These are phyloP conservation scores for Hirtodrosophila duncani DNA, from an alignment of 2,888 invertebrate species.

Conservation along the genomic window DNA sequence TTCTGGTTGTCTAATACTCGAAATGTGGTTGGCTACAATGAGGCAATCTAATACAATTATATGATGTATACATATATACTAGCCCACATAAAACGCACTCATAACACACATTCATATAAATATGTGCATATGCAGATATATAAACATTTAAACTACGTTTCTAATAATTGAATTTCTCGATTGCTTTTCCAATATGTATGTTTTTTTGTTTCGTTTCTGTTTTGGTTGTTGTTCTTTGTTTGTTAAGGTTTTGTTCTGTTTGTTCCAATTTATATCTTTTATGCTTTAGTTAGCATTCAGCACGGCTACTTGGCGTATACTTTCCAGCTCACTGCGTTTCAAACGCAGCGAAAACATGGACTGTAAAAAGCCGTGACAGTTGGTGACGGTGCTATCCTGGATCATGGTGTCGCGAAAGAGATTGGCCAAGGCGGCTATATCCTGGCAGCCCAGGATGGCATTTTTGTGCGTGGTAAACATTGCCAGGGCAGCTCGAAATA, in stretches of 20 bases:
- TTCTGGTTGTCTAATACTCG: conserved; percentile 53
- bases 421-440: conserved; percentile 88
- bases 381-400: conserved; percentile 86
- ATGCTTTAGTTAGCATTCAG: conserved; percentile 47
- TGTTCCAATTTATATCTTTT: conserved; percentile 11
- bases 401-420: conserved; percentile 88
- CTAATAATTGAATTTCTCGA: conserved; percentile 71
- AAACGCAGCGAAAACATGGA: conserved; percentile 89
- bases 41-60: conserved; percentile 33
- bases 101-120: conserved; percentile 29
- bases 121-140: conserved; percentile 38
- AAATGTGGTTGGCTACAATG: conserved; percentile 57
- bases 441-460: conserved; percentile 86
- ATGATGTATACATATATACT: conserved; percentile 22
- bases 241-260: background rate
- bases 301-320: conserved; percentile 73
- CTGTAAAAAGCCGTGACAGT: conserved; percentile 94
- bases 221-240: conserved; percentile 26
- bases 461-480: conserved; percentile 86
- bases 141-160: conserved; percentile 54
- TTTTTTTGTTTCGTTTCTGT: conserved; percentile 23
- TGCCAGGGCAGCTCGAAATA: conserved; percentile 92
- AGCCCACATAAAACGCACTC: conserved; percentile 21
- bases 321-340: conserved; percentile 76
- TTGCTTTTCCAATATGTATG: conserved; percentile 53